These are phyloP conservation scores for Netelia inedita DNA, from an alignment of 2,888 invertebrate species.

Conservation along the genomic window DNA sequence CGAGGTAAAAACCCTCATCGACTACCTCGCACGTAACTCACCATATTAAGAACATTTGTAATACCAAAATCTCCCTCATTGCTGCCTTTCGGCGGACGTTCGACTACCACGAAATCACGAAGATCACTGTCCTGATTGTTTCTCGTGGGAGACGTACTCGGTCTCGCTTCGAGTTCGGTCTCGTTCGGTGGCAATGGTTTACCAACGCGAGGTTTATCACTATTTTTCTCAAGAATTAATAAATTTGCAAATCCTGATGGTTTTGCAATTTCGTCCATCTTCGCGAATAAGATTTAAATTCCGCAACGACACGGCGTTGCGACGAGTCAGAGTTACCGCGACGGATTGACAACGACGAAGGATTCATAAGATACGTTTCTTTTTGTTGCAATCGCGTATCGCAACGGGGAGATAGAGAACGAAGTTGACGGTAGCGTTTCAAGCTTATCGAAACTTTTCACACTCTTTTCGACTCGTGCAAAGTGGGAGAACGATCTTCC, in stretches of 20 bases:
- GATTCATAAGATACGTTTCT: not conserved
- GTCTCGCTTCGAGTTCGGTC: not conserved
- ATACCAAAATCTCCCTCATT: conserved; percentile 36
- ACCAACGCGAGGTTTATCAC: conserved; percentile 7
- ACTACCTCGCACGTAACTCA: conserved; percentile 28
- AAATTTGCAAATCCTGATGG: conserved; percentile 24
- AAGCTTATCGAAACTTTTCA: not conserved
- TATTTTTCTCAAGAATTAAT: conserved; percentile 1
- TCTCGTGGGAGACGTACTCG: not conserved
- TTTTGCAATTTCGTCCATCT: conserved; percentile 36
- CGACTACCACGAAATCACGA: conserved; percentile 19
- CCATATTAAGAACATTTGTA: conserved; percentile 35
- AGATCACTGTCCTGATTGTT: not conserved
- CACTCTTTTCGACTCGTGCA: not conserved
- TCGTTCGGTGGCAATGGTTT: conserved; percentile 48
- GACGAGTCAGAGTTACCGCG: not conserved
- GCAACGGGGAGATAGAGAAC: not conserved
- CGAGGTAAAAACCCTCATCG: not conserved
- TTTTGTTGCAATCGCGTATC: conserved; percentile 15
- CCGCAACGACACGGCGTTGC: not conserved
- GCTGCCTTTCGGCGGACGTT: conserved; percentile 16
- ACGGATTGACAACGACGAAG: not conserved
- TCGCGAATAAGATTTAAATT: not conserved
- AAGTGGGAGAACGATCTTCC: not conserved
- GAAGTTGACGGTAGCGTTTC: not conserved